Percentiles rank a stretch among this genome's conserved stretches.
These are phyloP conservation scores for Hylaeus volcanicus DNA, from an alignment of 1,140 invertebrate genomes.

Conservation along the genomic window DNA sequence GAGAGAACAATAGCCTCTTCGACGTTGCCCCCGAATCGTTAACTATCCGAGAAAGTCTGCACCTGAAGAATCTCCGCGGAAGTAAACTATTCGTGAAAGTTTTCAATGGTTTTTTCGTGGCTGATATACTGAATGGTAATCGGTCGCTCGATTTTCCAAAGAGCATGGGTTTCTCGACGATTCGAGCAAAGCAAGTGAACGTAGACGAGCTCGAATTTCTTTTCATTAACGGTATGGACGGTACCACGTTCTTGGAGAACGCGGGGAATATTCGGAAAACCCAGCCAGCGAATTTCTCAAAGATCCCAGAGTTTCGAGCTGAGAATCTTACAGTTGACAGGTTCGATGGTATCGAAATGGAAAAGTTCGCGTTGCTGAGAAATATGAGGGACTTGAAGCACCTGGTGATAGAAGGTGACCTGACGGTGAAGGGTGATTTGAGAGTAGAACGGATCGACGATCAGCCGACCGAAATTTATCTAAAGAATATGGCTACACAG, in stretches of 20 bases:
- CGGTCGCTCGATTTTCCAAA: conserved; percentile 12
- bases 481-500: conserved; percentile 28
- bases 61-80: conserved; percentile 47
- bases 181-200: conserved; percentile 30
- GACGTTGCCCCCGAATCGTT: conserved; percentile 29
- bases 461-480: conserved; percentile 31
- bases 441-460: conserved; percentile 45
- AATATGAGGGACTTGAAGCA: neutral
- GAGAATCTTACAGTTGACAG: conserved; percentile 43
- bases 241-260: conserved; percentile 4
- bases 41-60: conserved; percentile 41
- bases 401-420: conserved; percentile 58
- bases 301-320: conserved; percentile 43
- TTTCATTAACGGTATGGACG: conserved; percentile 45
- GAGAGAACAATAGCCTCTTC: conserved; percentile 21
- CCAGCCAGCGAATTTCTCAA: conserved; percentile 18
- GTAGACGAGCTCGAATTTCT: conserved; percentile 46
- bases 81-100: conserved; percentile 44
- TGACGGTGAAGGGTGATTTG: conserved; percentile 50
- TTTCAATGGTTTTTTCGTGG: conserved; percentile 60
- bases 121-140: conserved; percentile 47
- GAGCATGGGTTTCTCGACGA: conserved; percentile 6
- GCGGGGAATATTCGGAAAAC: conserved; percentile 17
- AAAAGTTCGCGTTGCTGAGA: neutral
- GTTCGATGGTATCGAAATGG: conserved; percentile 32